Base-by-base conservation (phyloP, 2,888 invertebrate genomes). In the Aphidius colemani region DNA sequence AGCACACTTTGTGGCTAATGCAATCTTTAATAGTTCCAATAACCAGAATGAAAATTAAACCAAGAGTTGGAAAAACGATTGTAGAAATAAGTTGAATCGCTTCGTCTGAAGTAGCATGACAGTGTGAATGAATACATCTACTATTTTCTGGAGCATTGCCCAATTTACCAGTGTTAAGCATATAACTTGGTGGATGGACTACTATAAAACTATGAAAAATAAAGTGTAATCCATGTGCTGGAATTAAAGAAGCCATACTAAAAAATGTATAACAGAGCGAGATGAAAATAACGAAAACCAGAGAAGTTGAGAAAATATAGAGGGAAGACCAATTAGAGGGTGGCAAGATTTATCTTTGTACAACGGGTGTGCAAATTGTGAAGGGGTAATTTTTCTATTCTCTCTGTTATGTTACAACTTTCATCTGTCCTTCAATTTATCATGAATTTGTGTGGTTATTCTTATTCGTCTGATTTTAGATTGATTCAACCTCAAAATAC, bases 261-360 rank as follows among this genome's bases (percentile, higher is more conserved):
- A 30, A 65, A 67, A 68, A 70, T 69, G 70, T 71, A 67, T 67
- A 61, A 72, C 70, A 70, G 72, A 72, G 74, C 73, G 11, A 8
- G 56, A 63, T 60, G 65, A 48, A 74, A 73, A 70, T 69, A 73
- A 30, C 5, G 75, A 71, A 49, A 49, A 74, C 72, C 77, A 69
- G 74, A 70, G 71, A 73, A 75, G 78, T 75, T 72, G 76, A 77
- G 79, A 76, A 78, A 80, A 76, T 74, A 76, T 74, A 74, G 78
- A 79, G 79, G 78, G 79, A 82, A 80, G 82, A 78, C 82, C 81
- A 82, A 82, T 82, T 81, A 82, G 82, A 82, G 81, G 79, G 80
- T 78, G 78, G 77, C 70, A 78, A 81, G 82, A 82, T 82, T 82
- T 82, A 82, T 82, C 79, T 81, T 73, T 74, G 79, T 78, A 79